Evolutionary conservation across 2,113 vertebrate species (phyloP).

Genomic region (Pelecanoides urinatrix): DNA sequence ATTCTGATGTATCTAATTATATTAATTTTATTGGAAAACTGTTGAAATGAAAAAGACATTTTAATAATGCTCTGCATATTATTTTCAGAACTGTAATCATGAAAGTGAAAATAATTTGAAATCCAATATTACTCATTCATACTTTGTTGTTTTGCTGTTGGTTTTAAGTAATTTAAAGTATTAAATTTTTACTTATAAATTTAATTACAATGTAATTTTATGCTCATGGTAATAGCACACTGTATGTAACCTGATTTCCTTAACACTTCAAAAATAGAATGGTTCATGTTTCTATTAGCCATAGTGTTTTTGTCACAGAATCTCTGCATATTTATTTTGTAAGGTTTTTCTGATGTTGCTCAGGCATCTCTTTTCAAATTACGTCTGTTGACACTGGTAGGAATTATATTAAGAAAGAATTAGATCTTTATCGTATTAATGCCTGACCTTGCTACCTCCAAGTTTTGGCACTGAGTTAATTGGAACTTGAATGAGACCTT

Average conservation of each 20-base stretch:
- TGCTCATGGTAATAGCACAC: not conserved
- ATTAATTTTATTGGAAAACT: slow-evolving; percentile 37
- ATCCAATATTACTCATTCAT: not conserved
- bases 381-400: not conserved
- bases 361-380: not conserved
- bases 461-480: not conserved
- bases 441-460: not conserved
- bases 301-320: not conserved
- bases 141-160: slow-evolving; percentile 15
- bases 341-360: not conserved
- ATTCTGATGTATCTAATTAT: slow-evolving; percentile 30
- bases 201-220: slow-evolving; percentile 6
- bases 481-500: not conserved
- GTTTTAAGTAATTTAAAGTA: slow-evolving; percentile 17
- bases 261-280: not conserved
- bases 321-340: not conserved
- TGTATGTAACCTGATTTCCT: not conserved
- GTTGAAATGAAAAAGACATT: slow-evolving; percentile 3
- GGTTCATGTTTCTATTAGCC: not conserved
- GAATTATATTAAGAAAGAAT: not conserved
- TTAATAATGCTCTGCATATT: slow-evolving; percentile 13
- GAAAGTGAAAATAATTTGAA: slow-evolving; percentile 40
- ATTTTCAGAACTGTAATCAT: slow-evolving; percentile 6
- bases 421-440: not conserved
- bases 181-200: not conserved